phyloP scores from a whole-genome alignment of 2,888 invertebrate species.

The Anthophora plumipes region DNA sequence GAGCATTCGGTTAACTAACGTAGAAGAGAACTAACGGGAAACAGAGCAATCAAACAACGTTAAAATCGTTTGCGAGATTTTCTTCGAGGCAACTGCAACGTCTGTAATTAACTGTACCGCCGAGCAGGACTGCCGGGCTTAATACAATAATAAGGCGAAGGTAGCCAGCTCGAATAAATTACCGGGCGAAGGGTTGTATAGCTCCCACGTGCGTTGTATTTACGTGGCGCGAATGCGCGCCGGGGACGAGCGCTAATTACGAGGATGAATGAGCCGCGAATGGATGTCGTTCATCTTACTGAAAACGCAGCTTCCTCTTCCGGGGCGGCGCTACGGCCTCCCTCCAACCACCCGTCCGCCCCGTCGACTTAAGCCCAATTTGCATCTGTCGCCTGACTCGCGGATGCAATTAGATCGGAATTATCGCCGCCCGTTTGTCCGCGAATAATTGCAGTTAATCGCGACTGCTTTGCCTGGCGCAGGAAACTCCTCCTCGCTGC shows the following conservation, averaged over 20 bases:
- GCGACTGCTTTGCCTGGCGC: slow-evolving; percentile 36
- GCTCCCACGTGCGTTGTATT: slow-evolving; percentile 77
- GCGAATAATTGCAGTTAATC: slow-evolving; percentile 61
- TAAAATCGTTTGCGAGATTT: slow-evolving; percentile 24
- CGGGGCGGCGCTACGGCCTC: slow-evolving; percentile 36
- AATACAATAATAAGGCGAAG: slow-evolving; percentile 79
- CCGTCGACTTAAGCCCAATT: slow-evolving; percentile 66
- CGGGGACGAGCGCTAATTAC: slow-evolving; percentile 76
- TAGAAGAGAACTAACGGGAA: neutral
- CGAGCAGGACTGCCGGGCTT: slow-evolving; percentile 66
- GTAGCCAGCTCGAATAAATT: slow-evolving; percentile 77
- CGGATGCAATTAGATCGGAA: slow-evolving; percentile 63
- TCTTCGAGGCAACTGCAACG: slow-evolving; percentile 26
- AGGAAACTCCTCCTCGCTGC: slow-evolving; percentile 4
- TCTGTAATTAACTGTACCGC: slow-evolving; percentile 71
- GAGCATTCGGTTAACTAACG: neutral
- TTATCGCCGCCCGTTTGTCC: slow-evolving; percentile 61
- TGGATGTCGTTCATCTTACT: slow-evolving; percentile 75
- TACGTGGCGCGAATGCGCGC: slow-evolving; percentile 71
- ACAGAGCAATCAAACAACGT: no score
- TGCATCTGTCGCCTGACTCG: slow-evolving; percentile 65
- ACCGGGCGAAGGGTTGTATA: slow-evolving; percentile 67
- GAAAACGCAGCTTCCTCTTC: slow-evolving; percentile 70
- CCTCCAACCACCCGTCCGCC: neutral
- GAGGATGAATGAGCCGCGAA: slow-evolving; percentile 77